Evolutionary conservation across 1,140 invertebrate species (phyloP).

Genomic region (Caenorhabditis elegans): DNA sequence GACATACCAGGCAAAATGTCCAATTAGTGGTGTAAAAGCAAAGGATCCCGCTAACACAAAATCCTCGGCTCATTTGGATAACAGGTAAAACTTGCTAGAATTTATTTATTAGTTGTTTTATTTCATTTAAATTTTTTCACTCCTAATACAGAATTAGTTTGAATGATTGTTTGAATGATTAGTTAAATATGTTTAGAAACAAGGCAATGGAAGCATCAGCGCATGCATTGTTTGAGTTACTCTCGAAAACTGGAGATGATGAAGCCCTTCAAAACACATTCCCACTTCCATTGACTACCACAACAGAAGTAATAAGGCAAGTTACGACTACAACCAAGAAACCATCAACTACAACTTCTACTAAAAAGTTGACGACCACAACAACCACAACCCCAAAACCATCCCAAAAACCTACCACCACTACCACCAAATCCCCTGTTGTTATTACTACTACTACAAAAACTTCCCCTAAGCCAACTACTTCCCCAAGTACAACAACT

Average conservation of each 20-base stretch:
- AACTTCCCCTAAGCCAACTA: not conserved
- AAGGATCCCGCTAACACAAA: constrained; percentile 7
- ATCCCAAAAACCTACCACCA: constrained; percentile 29
- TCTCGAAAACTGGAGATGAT: constrained; percentile 36
- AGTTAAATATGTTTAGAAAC: constrained; percentile 18
- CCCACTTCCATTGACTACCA: constrained; percentile 46
- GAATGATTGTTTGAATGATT: not conserved
- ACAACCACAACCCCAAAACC: not conserved
- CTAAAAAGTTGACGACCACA: not conserved
- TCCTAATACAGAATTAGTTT: not conserved
- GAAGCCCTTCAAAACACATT: constrained; percentile 47
- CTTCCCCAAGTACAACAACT: constrained; percentile 39
- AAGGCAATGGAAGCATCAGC: constrained; percentile 43
- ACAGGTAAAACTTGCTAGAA: not conserved
- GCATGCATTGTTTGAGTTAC: constrained; percentile 46
- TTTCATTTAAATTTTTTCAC: not conserved
- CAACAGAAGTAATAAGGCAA: constrained; percentile 33
- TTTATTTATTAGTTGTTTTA: not conserved
- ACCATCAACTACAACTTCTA: not conserved
- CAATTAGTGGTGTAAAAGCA: constrained; percentile 39
- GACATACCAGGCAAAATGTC: constrained; percentile 64
- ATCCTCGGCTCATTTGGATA: constrained; percentile 19
- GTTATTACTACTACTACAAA: constrained; percentile 36
- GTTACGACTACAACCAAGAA: constrained; percentile 37
- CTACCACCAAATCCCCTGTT: not conserved